Percentiles rank a stretch among this genome's conserved stretches.
phyloP scores from a whole-genome alignment of 1,140 invertebrate species.

The Drosophila tristis region DNA sequence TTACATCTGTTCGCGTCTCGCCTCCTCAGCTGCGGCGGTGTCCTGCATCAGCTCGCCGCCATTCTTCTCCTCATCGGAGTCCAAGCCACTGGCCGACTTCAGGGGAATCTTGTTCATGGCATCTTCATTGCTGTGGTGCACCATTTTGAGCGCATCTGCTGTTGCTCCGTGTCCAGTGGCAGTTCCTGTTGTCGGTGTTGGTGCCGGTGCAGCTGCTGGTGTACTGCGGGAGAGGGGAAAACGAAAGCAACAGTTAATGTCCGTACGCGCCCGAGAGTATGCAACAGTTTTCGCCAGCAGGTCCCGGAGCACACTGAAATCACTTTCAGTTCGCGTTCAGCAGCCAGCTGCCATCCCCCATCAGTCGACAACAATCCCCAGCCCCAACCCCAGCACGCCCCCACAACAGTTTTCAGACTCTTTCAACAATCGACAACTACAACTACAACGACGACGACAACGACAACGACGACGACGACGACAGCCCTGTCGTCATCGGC shows the following conservation, averaged over 20 bases:
- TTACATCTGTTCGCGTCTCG: constrained; percentile 78
- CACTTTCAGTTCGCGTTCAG: not conserved
- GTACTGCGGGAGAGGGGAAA: constrained; percentile 13
- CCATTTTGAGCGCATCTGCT: constrained; percentile 81
- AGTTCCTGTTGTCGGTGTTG: constrained; percentile 39
- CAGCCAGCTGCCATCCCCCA: too few relatives aligned
- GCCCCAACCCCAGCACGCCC: too few relatives aligned
- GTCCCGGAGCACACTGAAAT: constrained; percentile 47
- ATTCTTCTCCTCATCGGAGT: constrained; percentile 78
- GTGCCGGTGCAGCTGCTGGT: constrained; percentile 7
- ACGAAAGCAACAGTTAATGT: constrained; percentile 11
- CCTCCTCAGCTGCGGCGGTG: constrained; percentile 76
- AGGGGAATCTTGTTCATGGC: constrained; percentile 83
- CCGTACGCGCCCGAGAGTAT: constrained; percentile 17
- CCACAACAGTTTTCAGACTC: too few relatives aligned
- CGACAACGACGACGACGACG: constrained; percentile 8
- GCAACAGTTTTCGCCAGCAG: constrained; percentile 65
- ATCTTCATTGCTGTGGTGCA: constrained; percentile 80
- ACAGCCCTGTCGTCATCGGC: constrained; percentile 31
- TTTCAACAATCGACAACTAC: too few relatives aligned
- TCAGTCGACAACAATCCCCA: too few relatives aligned
- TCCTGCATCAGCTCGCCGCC: constrained; percentile 79
- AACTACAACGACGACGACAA: not conserved
- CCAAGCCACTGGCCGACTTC: constrained; percentile 71
- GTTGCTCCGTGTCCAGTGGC: constrained; percentile 33